phyloP scores from a whole-genome alignment of 2,113 vertebrate genomes.

The Willisornis vidua region DNA sequence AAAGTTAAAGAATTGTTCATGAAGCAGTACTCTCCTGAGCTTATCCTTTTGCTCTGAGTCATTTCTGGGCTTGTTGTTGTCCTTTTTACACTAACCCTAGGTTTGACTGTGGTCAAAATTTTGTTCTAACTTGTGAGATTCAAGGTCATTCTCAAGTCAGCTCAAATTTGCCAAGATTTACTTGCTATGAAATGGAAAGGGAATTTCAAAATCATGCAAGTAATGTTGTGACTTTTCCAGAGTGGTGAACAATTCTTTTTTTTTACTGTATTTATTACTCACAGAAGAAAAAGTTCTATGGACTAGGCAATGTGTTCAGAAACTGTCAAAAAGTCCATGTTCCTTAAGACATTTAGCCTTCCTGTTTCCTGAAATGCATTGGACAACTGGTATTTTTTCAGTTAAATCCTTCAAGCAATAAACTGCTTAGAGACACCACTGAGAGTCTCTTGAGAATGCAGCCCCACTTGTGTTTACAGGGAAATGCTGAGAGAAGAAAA shows the following conservation, averaged over 20 bases:
- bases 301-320: background rate
- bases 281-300: background rate
- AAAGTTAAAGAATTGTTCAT: background rate
- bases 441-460: conserved; percentile 21
- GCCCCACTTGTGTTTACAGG: background rate
- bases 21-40: background rate
- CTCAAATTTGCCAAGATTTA: background rate
- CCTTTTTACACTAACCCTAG: background rate
- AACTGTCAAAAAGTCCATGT: background rate
- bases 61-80: background rate
- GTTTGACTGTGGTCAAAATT: background rate
- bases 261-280: background rate
- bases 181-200: background rate
- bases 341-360: background rate
- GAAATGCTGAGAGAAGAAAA: background rate
- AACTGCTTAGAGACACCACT: background rate
- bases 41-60: background rate
- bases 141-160: background rate
- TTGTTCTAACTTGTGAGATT: background rate
- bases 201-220: background rate
- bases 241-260: background rate
- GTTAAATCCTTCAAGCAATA: conserved; percentile 2
- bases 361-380: background rate
- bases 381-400: background rate
- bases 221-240: background rate